phyloP scores from a whole-genome alignment of 2,113 vertebrate species.

The Symphodus melops region DNA sequence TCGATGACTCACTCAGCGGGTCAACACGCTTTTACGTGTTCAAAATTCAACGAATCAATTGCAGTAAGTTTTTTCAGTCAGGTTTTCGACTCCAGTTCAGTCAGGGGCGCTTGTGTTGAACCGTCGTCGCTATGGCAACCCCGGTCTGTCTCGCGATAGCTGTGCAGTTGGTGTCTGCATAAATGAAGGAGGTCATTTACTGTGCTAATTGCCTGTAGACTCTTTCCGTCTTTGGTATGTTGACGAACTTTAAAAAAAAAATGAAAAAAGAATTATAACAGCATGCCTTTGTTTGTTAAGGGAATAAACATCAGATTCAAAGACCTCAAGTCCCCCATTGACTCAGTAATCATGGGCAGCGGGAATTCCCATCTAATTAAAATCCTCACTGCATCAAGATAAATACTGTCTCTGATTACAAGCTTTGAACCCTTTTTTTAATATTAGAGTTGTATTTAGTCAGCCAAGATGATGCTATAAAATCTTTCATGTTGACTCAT shows the following conservation, averaged over 20 bases:
- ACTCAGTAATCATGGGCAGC: constrained; percentile 66
- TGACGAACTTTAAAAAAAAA: constrained; percentile 7
- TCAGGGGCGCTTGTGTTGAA: constrained; percentile 28
- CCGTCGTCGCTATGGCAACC: constrained; percentile 54
- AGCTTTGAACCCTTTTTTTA: constrained; percentile 52
- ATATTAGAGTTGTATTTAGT: constrained; percentile 53
- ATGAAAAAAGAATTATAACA: constrained; percentile 14
- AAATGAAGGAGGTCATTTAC: too few relatives aligned
- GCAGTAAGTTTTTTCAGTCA: too few relatives aligned
- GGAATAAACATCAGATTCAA: constrained; percentile 60
- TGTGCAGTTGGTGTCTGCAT: too few relatives aligned
- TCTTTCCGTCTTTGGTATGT: constrained; percentile 22
- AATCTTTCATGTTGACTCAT: constrained; percentile 58
- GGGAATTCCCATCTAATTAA: constrained; percentile 75
- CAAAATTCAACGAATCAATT: background rate
- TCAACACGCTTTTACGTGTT: background rate
- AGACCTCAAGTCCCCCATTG: constrained; percentile 58
- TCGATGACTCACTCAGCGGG: background rate
- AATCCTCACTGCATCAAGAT: constrained; percentile 66
- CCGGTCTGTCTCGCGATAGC: constrained; percentile 51
- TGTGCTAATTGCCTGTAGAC: background rate
- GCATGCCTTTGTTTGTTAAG: constrained; percentile 42
- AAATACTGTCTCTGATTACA: constrained; percentile 54
- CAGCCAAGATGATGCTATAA: constrained; percentile 38
- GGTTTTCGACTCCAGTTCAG: background rate